These are phyloP conservation scores for Abrostola tripartita DNA, from an alignment of 2,888 invertebrate genomes.

Conservation along the genomic window DNA sequence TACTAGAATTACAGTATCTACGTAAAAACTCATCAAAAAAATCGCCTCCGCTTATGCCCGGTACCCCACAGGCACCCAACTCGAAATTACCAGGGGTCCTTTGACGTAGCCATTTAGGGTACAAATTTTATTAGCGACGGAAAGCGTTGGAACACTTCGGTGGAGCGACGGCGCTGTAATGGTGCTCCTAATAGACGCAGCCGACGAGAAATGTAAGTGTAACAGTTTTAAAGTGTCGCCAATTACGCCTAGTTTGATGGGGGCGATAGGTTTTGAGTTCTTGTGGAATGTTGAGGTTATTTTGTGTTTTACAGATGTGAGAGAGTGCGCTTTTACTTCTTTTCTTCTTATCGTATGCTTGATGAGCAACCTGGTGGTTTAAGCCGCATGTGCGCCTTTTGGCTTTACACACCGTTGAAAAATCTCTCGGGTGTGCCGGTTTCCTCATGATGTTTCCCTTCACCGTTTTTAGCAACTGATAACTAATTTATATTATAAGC, in stretches of 20 bases:
- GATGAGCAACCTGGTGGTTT: too few relatives aligned
- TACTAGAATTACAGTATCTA: too few relatives aligned
- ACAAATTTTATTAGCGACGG: slow-evolving; percentile 71
- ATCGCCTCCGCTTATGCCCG: slow-evolving; percentile 32
- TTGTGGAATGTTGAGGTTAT: not conserved
- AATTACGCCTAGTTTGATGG: slow-evolving; percentile 40
- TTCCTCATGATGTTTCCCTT: too few relatives aligned
- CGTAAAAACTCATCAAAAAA: not conserved
- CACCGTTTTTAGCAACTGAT: too few relatives aligned
- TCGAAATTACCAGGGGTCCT: slow-evolving; percentile 60
- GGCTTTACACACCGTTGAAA: too few relatives aligned
- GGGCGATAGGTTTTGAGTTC: slow-evolving; percentile 9
- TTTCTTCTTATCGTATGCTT: too few relatives aligned
- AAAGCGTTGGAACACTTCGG: slow-evolving; percentile 51
- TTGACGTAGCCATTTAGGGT: slow-evolving; percentile 70
- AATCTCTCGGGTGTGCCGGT: too few relatives aligned
- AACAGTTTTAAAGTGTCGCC: slow-evolving; percentile 55
- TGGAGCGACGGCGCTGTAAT: slow-evolving; percentile 51
- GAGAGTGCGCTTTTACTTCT: not conserved
- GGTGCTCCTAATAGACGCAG: slow-evolving; percentile 48
- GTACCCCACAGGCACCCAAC: slow-evolving; percentile 38
- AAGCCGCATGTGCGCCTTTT: too few relatives aligned
- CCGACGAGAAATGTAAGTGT: slow-evolving; percentile 42
- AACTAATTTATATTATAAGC: too few relatives aligned
- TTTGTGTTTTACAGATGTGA: not conserved